Conservation (phyloP, 2,797 vertebrate species). For the Tarsius wallacei region DNA sequence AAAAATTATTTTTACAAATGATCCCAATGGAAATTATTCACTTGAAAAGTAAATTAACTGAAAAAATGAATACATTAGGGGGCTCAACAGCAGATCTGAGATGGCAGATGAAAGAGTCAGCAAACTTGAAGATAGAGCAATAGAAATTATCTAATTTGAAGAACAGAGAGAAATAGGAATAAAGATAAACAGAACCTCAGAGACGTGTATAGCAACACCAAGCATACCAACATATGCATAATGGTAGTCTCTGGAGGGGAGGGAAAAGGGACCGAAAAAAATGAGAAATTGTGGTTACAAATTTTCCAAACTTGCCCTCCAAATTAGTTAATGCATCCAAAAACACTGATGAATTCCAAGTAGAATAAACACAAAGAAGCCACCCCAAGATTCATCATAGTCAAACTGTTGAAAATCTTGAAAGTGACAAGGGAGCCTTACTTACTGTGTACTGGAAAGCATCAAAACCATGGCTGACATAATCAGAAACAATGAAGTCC, state of each 20-base stretch:
- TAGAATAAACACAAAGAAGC: neutral
- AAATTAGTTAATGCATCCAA: neutral
- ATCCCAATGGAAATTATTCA: neutral
- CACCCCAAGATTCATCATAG: neutral
- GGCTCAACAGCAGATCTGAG: neutral
- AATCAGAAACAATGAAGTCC: neutral
- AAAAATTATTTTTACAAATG: neutral
- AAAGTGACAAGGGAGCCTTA: neutral
- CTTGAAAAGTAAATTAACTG: neutral
- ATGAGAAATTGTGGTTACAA: neutral
- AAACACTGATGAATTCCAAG: neutral
- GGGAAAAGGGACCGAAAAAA: neutral
- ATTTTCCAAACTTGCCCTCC: neutral
- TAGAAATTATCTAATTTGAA: neutral
- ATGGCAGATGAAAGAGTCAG: too few relatives aligned
- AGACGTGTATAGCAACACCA: too few relatives aligned
- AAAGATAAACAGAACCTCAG: neutral
- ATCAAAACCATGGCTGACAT: neutral
- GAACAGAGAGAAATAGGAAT: neutral
- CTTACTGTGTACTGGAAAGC: neutral
- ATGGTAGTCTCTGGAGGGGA: neutral
- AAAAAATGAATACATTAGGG: neutral
- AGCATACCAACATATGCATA: neutral
- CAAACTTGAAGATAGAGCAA: neutral
- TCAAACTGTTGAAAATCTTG: neutral